Percentiles rank a stretch among this genome's conserved stretches.
These are phyloP conservation scores for Selene dorsalis DNA, from an alignment of 2,797 vertebrate species.

Conservation along the genomic window DNA sequence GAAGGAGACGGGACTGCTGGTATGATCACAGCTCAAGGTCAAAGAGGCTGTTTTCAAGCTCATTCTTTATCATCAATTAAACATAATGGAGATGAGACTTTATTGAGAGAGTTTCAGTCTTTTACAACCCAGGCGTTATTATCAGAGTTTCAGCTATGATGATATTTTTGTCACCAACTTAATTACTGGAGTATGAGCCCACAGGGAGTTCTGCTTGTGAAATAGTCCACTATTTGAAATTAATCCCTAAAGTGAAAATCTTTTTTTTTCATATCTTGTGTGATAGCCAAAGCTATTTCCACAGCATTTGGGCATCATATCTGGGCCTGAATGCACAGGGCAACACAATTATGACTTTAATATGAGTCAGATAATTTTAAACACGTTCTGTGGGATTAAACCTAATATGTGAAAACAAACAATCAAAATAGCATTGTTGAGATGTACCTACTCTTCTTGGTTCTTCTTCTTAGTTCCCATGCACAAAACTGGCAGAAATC, in stretches of 20 bases:
- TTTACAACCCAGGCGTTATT: slow-evolving; percentile 43
- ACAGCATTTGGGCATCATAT: slow-evolving; percentile 19
- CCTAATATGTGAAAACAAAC: not conserved
- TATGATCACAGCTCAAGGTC: slow-evolving; percentile 55
- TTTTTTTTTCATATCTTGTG: slow-evolving; percentile 38
- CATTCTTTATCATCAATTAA: slow-evolving; percentile 42
- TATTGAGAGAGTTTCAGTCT: slow-evolving; percentile 15
- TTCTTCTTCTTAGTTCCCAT: too few relatives aligned
- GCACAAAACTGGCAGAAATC: too few relatives aligned
- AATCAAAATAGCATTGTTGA: not conserved
- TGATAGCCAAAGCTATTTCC: slow-evolving; percentile 45
- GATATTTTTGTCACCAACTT: slow-evolving; percentile 52
- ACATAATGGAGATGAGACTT: slow-evolving; percentile 48
- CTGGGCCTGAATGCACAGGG: not conserved
- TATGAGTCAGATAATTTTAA: not conserved
- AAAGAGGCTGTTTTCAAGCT: slow-evolving; percentile 32
- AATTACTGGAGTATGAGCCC: slow-evolving; percentile 57
- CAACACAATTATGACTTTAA: not conserved
- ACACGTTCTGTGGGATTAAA: not conserved
- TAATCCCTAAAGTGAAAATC: slow-evolving; percentile 56
- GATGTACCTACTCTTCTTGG: too few relatives aligned
- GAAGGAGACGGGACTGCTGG: slow-evolving; percentile 4
- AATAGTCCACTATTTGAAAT: slow-evolving; percentile 59
- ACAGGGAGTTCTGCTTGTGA: slow-evolving; percentile 49
- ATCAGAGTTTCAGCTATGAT: slow-evolving; percentile 45